Percentiles rank a stretch among this genome's conserved stretches.
These are phyloP conservation scores for Myrmecobius fasciatus DNA, from an alignment of 2,113 vertebrate species.

Conservation along the genomic window DNA sequence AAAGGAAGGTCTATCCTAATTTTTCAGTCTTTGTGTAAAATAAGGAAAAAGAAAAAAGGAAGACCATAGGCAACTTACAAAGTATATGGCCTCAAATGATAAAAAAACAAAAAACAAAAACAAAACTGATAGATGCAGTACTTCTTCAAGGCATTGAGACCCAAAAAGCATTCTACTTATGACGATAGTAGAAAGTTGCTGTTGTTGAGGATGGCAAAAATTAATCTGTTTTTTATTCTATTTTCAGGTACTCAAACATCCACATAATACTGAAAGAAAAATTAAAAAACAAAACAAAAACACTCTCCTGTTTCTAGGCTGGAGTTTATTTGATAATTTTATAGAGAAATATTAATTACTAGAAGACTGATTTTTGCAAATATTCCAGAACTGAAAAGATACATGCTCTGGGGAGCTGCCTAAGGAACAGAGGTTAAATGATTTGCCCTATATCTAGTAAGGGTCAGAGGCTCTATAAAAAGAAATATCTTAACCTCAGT, in stretches of 20 bases:
- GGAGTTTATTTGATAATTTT: not conserved
- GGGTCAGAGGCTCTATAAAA: not conserved
- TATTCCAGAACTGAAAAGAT: not conserved
- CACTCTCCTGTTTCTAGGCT: conserved; percentile 10
- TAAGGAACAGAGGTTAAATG: not conserved
- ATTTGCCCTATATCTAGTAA: not conserved
- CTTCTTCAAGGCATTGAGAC: not conserved
- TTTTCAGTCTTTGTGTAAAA: not conserved
- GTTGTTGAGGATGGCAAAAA: conserved; percentile 20
- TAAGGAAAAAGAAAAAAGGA: not conserved
- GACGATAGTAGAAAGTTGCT: not conserved
- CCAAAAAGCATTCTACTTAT: conserved; percentile 1
- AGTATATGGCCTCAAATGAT: not conserved
- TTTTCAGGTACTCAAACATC: not conserved
- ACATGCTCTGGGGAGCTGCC: not conserved
- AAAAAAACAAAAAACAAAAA: no score
- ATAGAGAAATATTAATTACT: not conserved
- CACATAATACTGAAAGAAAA: not conserved
- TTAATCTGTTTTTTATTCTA: not conserved
- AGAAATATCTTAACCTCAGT: not conserved
- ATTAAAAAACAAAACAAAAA: not conserved
- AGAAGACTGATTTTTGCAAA: not conserved
- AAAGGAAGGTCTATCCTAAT: not conserved
- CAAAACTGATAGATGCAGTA: not conserved
- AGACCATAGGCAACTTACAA: not conserved